Evolutionary conservation across 2,113 vertebrate species (phyloP), one percentile per base, ranked within the genome.

Genomic region (Lipophrys pholis): DNA sequence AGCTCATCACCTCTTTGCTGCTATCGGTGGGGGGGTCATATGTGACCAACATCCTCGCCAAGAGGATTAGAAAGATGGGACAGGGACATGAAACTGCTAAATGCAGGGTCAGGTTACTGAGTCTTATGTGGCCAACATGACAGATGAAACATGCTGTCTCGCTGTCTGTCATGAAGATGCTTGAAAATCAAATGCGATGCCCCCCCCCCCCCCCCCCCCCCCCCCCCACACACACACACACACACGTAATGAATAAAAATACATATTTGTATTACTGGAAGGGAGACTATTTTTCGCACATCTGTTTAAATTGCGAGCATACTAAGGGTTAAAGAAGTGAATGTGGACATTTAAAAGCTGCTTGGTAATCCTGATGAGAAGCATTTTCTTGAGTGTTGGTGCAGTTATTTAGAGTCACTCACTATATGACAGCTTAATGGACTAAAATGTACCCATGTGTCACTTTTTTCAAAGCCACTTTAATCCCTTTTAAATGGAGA

Each of bases 1-100:
- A 92, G 71, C 87, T 93, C 89, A 70, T 84, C 91, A 79, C 89
- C 85, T 90, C 87, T 55, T 61, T 76, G 80, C 87, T 78, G 76
- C 83, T 82, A 85, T 81, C 43, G 49, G 70, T 76, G 82, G 73
- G 70, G 78, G 82, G 73, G 74, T 81, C 73, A 58, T 66, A 86
- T 73, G 71, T 83, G 81, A 57, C 76, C 69, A 55, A 53, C 67
- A 69, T 67, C 69, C 46, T 55, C n/a, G 48, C 76, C 69, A 50
- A 45, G 60, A 69, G 73, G 76, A 76, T 80, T 76, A n/a, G 36
- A 86, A 68, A 83, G 69, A 75, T 49, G 58, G 35, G 41, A 43
- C 67, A 65, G 64, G 64, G 9, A 21, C 49, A 48, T 17, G 30
- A 64, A 66, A 76, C 42, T 70, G 53, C 54, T 50, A 70, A 63